These are phyloP conservation scores for Patella depressa DNA, from an alignment of 2,888 invertebrate genomes.

Conservation along the genomic window DNA sequence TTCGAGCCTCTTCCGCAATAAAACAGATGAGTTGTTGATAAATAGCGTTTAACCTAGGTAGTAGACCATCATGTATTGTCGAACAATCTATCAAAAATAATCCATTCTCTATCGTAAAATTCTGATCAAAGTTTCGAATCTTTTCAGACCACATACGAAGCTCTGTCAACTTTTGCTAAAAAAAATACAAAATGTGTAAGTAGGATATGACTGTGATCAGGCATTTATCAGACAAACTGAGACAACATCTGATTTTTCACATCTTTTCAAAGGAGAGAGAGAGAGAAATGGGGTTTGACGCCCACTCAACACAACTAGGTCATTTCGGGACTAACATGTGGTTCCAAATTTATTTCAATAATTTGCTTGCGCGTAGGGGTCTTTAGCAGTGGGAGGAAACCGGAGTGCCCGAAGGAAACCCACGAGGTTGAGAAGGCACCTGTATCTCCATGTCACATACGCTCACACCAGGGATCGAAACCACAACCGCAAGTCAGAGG, in stretches of 20 bases:
- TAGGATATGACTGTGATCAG: background rate
- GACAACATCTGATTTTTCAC: background rate
- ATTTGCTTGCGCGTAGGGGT: too few relatives aligned
- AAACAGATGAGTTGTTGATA: constrained; percentile 65
- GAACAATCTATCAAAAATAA: constrained; percentile 65
- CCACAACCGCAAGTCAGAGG: too few relatives aligned
- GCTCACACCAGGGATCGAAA: too few relatives aligned
- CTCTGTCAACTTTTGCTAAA: constrained; percentile 68
- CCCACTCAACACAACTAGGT: too few relatives aligned
- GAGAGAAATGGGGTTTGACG: too few relatives aligned
- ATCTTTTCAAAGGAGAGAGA: background rate
- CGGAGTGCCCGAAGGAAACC: too few relatives aligned
- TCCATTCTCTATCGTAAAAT: constrained; percentile 63
- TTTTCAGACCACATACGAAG: constrained; percentile 67
- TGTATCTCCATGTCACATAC: too few relatives aligned
- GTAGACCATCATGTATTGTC: constrained; percentile 59
- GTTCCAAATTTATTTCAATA: too few relatives aligned
- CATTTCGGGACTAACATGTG: too few relatives aligned
- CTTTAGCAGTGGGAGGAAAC: too few relatives aligned
- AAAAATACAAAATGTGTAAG: constrained; percentile 6
- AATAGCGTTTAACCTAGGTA: constrained; percentile 64
- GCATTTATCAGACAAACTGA: background rate
- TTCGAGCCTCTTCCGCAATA: constrained; percentile 63
- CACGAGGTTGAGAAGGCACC: too few relatives aligned
- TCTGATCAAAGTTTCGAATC: constrained; percentile 64